Base-by-base conservation (phyloP, 2,113 vertebrate species). In the Triplophysa siluroides region DNA sequence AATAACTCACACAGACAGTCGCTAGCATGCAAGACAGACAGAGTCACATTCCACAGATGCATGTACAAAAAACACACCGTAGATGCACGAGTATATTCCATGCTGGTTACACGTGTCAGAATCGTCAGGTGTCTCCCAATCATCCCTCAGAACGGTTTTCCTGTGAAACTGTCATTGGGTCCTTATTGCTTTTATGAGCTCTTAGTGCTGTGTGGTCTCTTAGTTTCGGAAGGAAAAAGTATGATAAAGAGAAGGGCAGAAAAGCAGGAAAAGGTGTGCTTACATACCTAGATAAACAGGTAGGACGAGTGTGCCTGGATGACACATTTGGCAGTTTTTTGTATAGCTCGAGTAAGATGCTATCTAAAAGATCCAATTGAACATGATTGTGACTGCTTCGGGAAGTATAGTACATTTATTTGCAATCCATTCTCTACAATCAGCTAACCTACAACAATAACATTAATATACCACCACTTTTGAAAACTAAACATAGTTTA, bases 231-330 rank as follows among this genome's bases (percentile, higher is more conserved):
- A 19, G 23, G 29, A 58, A 47, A 13, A 0, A 63, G 43, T 62
- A 43, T 12, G 23, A 26, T 24, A 45, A n/a, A 24, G 14, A 24
- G 38, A 9, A 47, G 33, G 64, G 76, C 52, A 76, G 77, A 82
- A 76, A 85, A 78, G 80, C 69, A 78, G 67, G 78, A 33, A 3
- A 1, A 38, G 69, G 84, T 79, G 84, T 81, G 87, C 89, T 89
- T 86, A 84, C n/a, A 78, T 76, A 89, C 86, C 91, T 82, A 84
- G 87, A 88, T 82, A 63, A 85, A 92, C 92, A 23, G 87, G 92
- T 92, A 91, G 92, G 83, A 92, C 92, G 85, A 90, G 92, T 88
- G 85, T 91, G 86, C 87, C 90, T 79, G 88, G 91, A 89, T 90
- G 76, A 88, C 82, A 80, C 79, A 83, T 77, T 73, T 60, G 8